phyloP scores from a whole-genome alignment of 2,888 invertebrate species.

The Sesia bembeciformis region DNA sequence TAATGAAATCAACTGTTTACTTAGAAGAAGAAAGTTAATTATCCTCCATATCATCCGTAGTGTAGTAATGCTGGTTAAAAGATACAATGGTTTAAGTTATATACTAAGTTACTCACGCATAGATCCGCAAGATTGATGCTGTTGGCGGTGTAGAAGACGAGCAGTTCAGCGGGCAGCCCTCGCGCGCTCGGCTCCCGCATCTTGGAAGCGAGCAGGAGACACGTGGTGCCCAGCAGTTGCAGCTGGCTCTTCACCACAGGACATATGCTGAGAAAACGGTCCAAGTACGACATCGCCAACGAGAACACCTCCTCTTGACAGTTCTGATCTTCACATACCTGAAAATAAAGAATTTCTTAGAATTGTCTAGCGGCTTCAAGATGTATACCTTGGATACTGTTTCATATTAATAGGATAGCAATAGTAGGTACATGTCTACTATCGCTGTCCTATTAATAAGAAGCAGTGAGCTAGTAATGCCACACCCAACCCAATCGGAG shows the following conservation, averaged over 20 bases:
- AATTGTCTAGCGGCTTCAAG: background rate
- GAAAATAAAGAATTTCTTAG: conserved; percentile 28
- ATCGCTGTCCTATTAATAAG: conserved; percentile 17
- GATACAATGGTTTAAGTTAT: background rate
- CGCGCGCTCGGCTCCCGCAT: conserved; percentile 85
- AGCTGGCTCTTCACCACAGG: conserved; percentile 89
- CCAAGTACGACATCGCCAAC: conserved; percentile 93
- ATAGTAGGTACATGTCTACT: background rate
- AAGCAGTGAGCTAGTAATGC: conserved; percentile 15
- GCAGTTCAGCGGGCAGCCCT: conserved; percentile 84
- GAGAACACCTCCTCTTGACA: conserved; percentile 96
- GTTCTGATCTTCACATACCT: conserved; percentile 96
- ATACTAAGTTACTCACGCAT: conserved; percentile 80
- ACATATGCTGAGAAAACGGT: conserved; percentile 91
- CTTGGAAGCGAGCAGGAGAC: conserved; percentile 94
- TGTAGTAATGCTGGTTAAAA: background rate
- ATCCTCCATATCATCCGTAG: conserved; percentile 15
- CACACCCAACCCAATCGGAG: conserved; percentile 33
- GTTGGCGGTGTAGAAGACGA: conserved; percentile 95
- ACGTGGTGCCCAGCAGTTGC: conserved; percentile 93
- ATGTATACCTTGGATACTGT: too few species aligned
- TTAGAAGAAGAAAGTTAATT: conserved; percentile 42
- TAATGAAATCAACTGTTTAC: conserved; percentile 56
- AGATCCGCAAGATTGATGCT: conserved; percentile 90
- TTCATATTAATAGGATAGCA: too few species aligned